Evolutionary conservation across 1,140 invertebrate species (phyloP), one percentile per base, ranked within the genome.

Genomic region (Drosophila tristis): DNA sequence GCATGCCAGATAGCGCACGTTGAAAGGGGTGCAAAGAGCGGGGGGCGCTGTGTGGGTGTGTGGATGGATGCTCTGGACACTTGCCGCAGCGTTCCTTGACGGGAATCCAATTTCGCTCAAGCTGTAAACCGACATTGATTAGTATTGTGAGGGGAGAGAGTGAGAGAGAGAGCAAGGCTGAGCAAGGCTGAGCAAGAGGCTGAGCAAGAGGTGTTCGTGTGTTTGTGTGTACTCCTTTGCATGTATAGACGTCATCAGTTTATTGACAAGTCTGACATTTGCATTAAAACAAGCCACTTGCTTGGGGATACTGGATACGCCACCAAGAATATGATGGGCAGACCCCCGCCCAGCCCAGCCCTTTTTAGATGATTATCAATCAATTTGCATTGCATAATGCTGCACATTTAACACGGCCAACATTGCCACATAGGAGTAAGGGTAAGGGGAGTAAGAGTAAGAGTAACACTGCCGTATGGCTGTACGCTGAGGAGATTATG

Each of bases 281-380:
- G 44, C 55, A 58, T 64, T 71, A 31, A 59, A 63, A 57, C 61
- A 64, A 39, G 70, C 57, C 65, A 70, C 44, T 45, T 56, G 68
- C 42, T 62, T 25, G 39, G 25, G 9, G 29, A 25, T 31, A 31
- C 25, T 26, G 43, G 2, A 3, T 25, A 25, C 23, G 62, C 31
- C 45, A 25, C 8, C n/a, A 44, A 15, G 26, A 57, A 68, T 44
- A 70, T 70, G 51, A 35, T 29, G 5, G 26, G 1, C 20, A 20
- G 20, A 20, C 20, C 20, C 20, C 20, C 1, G 1, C 26, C 5
- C 1, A 5, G 6, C 26, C 0, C 20, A 35, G n/a, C 53, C 44
- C 49, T 61, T 76, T 61, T 63, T 48, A 55, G 70, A 68, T 57
- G 68, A 78, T 82, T 82, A 81, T 73, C 63, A 77, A 77, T 81